A percentile compares a stretch with the other conserved stretches of the same genome.
These are phyloP conservation scores for Brachystomella parvula DNA, from an alignment of 1,140 invertebrate genomes.

Conservation along the genomic window DNA sequence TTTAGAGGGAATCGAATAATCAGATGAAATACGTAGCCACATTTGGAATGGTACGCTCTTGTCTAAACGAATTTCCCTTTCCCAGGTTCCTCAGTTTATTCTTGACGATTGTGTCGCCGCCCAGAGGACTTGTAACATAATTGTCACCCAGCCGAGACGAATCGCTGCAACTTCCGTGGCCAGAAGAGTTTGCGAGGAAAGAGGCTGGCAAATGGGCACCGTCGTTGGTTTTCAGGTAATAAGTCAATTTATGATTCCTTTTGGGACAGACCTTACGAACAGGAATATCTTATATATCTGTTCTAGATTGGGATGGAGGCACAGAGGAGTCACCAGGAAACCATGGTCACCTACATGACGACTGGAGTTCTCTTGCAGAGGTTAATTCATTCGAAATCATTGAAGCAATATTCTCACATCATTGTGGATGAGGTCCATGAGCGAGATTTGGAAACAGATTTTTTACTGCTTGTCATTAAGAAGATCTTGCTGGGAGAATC, in stretches of 20 bases:
- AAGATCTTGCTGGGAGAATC: slow-evolving; percentile 44
- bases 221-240: slow-evolving; percentile 74
- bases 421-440: slow-evolving; percentile 95
- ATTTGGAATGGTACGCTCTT: neutral
- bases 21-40: neutral
- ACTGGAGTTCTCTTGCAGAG: slow-evolving; percentile 60
- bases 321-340: slow-evolving; percentile 44
- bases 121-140: slow-evolving; percentile 62
- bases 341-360: slow-evolving; percentile 48
- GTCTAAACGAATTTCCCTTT: neutral
- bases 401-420: slow-evolving; percentile 70
- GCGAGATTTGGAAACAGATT: slow-evolving; percentile 86
- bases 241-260: neutral
- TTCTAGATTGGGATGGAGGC: slow-evolving; percentile 54
- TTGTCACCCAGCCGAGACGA: slow-evolving; percentile 78
- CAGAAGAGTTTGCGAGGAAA: slow-evolving; percentile 65
- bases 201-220: slow-evolving; percentile 63
- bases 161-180: slow-evolving; percentile 77
- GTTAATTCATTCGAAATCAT: slow-evolving; percentile 51
- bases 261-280: neutral
- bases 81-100: slow-evolving; percentile 65
- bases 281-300: slow-evolving; percentile 7
- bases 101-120: slow-evolving; percentile 58
- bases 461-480: slow-evolving; percentile 76
- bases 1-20: neutral